phyloP scores from a whole-genome alignment of 2,797 vertebrate species.

The Chloroceryle inda region DNA sequence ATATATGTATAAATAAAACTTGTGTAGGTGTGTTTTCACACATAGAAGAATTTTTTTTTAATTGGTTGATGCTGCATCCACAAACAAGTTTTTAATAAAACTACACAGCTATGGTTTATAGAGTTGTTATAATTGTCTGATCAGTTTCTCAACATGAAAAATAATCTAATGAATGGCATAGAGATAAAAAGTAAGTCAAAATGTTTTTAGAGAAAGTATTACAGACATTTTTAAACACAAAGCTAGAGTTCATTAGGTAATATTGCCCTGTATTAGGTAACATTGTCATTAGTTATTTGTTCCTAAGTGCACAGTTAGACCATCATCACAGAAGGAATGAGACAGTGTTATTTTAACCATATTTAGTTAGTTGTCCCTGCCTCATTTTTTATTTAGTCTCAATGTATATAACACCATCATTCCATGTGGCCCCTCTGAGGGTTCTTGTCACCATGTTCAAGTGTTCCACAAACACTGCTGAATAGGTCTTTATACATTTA shows the following conservation, averaged over 20 bases:
- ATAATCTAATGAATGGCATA: neutral
- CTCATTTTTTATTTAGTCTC: neutral
- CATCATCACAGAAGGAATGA: neutral
- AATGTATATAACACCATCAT: neutral
- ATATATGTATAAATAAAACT: neutral
- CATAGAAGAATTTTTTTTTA: neutral
- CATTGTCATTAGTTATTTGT: neutral
- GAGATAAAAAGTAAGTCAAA: neutral
- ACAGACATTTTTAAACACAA: neutral
- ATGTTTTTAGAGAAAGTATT: neutral
- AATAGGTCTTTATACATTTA: neutral
- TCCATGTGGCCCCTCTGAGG: neutral
- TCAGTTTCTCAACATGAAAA: neutral
- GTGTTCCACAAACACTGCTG: neutral
- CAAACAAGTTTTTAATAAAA: neutral
- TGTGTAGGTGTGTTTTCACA: neutral
- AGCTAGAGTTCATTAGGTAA: neutral
- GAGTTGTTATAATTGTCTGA: neutral
- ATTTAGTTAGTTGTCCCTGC: neutral
- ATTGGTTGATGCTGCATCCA: neutral
- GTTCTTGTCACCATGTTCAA: neutral
- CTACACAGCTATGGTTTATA: neutral
- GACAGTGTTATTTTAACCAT: neutral
- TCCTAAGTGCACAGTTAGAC: neutral
- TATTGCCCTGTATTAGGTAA: neutral